Percentiles rank a stretch among this genome's conserved stretches.
These are phyloP conservation scores for Calosoma granatense DNA, from an alignment of 1,140 invertebrate genomes.

Conservation along the genomic window DNA sequence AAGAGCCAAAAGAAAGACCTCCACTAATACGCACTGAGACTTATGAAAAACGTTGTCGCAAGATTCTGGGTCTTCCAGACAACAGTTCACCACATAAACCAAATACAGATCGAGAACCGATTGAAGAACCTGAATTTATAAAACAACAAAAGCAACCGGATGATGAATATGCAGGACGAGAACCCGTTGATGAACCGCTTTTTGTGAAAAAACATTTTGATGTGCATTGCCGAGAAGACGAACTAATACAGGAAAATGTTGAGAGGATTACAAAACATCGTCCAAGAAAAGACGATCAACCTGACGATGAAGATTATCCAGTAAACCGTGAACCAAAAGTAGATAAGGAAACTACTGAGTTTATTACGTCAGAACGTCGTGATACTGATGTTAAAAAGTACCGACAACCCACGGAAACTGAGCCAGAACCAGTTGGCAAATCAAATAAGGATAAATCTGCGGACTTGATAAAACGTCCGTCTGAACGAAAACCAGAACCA, in stretches of 20 bases:
- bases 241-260: constrained; percentile 7
- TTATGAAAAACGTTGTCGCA: constrained; percentile 56
- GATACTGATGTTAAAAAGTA: neutral
- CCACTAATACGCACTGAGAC: constrained; percentile 49
- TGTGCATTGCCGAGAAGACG: constrained; percentile 25
- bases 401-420: neutral
- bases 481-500: constrained; percentile 11
- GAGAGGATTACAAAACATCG: constrained; percentile 17
- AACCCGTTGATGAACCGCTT: constrained; percentile 12
- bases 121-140: constrained; percentile 21
- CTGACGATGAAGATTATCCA: too few relatives aligned
- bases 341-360: neutral
- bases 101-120: constrained; percentile 38
- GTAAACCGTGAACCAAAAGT: constrained; percentile 9
- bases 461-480: too few relatives aligned
- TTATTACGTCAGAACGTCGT: neutral
- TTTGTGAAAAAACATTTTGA: constrained; percentile 13
- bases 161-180: constrained; percentile 18
- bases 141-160: too few relatives aligned
- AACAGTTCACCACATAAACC: neutral
- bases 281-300: too few relatives aligned
- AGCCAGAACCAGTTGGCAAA: constrained; percentile 6
- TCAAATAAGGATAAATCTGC: constrained; percentile 8
- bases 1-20: constrained; percentile 31
- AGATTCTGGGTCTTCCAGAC: constrained; percentile 41